Evolutionary conservation across 2,888 invertebrate species (phyloP), one percentile per base, ranked within the genome.

Genomic region (Crepidodera aurea): DNA sequence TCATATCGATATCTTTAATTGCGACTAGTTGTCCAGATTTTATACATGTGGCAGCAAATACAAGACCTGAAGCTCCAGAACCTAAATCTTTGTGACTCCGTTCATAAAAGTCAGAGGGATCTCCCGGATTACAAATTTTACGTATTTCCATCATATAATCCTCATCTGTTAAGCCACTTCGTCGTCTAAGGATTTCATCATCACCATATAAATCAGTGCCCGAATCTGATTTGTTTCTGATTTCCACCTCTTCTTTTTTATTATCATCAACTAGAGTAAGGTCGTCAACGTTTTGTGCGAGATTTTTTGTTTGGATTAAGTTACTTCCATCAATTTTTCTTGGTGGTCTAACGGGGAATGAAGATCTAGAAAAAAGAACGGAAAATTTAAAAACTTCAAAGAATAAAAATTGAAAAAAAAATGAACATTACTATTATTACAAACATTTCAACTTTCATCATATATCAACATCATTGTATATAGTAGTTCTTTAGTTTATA

Each of bases 1-100:
- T 88, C 78, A 98, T 86, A 79, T 98, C 95, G 81, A 98, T 98
- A 74, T 95, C 94, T 82, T 98, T 98, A 69, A 98, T 92, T 25
- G 98, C 98, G 5, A 98, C 97, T 77, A 89, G 87, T 22, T 89
- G 85, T 56, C 86, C 85, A 51, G 87, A 88, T 68, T 86, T 85
- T 65, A 86, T 85, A 79, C 94, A 93, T n/a, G 87, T 88, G 0
- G 96, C 96, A 69, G 92, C 92, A 78, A 93, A 94, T 18, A 97
- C 97, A 67, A 91, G 92, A 51, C 96, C 97, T 27, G 95, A 95
- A 42, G 96, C 96, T 10, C 96, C 96, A 22, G 93, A 91, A 53
- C 96, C 96, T 50, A 96, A 88, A 79, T 96, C 94, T 76, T 91
- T 90, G 66, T 90, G 86, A 67, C 84, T 83, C 67, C 90, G 87